These are phyloP conservation scores for Melanerpes formicivorus DNA, from an alignment of 2,113 vertebrate genomes.

Conservation along the genomic window DNA sequence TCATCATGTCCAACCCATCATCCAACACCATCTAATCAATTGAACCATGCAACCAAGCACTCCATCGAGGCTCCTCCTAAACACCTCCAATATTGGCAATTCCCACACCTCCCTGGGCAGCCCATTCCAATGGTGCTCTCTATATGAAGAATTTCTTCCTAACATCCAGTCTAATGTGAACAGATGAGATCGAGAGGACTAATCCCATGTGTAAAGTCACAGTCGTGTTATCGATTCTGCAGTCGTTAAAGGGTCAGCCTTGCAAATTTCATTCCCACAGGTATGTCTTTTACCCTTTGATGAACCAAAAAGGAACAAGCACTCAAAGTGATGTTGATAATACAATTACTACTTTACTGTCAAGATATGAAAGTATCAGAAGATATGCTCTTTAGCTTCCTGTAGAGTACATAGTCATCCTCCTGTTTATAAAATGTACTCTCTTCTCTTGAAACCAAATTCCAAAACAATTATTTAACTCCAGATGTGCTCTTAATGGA, in stretches of 20 bases:
- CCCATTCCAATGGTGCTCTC: no score
- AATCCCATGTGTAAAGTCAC: not conserved
- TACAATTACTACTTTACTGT: not conserved
- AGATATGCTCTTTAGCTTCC: not conserved
- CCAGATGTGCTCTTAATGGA: not conserved
- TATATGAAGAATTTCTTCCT: no score
- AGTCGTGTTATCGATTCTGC: not conserved
- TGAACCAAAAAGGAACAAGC: not conserved
- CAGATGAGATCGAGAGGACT: not conserved
- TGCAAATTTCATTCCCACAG: not conserved
- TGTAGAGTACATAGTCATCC: not conserved
- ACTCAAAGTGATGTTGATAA: not conserved
- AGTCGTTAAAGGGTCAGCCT: not conserved
- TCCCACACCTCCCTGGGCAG: no score
- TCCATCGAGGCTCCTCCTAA: no score
- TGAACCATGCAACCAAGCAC: no score
- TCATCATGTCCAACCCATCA: no score
- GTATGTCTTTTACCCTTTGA: not conserved
- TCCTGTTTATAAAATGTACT: accelerated
- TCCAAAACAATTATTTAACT: not conserved
- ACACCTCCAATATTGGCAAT: no score
- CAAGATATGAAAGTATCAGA: not conserved
- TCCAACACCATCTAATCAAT: no score
- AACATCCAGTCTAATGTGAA: not conserved
- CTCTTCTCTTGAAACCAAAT: not conserved